Evolutionary conservation across 2,797 vertebrate species (phyloP), one percentile per base, ranked within the genome.

Genomic region (Lepus oiostolus): DNA sequence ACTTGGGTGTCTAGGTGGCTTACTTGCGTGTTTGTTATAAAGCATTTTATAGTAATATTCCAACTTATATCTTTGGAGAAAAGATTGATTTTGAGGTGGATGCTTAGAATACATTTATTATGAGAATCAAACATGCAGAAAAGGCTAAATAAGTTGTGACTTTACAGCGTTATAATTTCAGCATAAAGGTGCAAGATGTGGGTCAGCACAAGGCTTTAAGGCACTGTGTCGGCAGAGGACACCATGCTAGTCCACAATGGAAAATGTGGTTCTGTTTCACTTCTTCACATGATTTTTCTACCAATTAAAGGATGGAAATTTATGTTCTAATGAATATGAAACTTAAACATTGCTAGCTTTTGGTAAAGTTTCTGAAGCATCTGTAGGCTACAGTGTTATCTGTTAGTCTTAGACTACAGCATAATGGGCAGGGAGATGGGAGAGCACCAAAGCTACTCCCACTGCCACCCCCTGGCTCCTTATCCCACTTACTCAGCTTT

Each of bases 71-170:
- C 35, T 88, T 68, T 88, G n/a, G 32, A 79, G 16, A 81, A 91
- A 85, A 5, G 58, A 50, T 77, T 79, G 32, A 62, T 91, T 75
- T 38, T 60, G 12, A 62, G 32, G 22, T 52, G 71, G 14, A 8
- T 68, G n/a, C 32, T 92, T 62, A 87, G 50, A 89, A 75, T 6
- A 88, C 16, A 50, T 82, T 76, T 50, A 54, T 62, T 65, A 86
- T 2, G 50, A 72, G 5, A 47, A 60, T 62, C 11, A 58, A 30
- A 47, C 9, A 50, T 9, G 42, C 42, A 47, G 42, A 47, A 11
- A 84, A 85, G 6, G 63, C 82, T 71, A 58, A 83, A 54, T 79
- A 17, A 70, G 52, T 83, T 87, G 10, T 76, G 10, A 1, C 52
- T 11, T 62, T 74, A 75, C 0, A 9, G 4, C 4, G 26, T 70